These are phyloP conservation scores for Myripristis murdjan DNA, from an alignment of 2,797 vertebrate genomes.

Conservation along the genomic window DNA sequence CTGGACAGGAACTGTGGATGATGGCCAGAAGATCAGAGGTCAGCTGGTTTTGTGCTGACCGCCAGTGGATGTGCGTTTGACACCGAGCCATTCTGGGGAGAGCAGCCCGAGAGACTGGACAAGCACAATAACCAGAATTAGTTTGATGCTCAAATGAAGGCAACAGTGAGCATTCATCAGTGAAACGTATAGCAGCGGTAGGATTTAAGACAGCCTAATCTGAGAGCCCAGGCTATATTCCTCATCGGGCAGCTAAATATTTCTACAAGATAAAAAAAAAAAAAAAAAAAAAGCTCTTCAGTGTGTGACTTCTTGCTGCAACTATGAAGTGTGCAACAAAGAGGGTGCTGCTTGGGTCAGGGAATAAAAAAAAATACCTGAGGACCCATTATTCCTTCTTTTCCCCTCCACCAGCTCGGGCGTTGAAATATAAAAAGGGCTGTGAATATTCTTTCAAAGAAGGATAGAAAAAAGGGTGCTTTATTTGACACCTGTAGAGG, in stretches of 20 bases:
- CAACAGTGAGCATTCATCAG: slow-evolving; percentile 4
- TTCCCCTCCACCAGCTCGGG: slow-evolving; percentile 1
- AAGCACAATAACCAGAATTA: slow-evolving; percentile 12
- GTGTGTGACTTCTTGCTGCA: slow-evolving; percentile 42
- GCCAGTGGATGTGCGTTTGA: slow-evolving; percentile 44
- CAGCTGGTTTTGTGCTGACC: slow-evolving; percentile 77
- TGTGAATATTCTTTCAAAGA: slow-evolving; percentile 45
- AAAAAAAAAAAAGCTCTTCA: slow-evolving; percentile 62
- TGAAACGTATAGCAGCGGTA: slow-evolving; percentile 27
- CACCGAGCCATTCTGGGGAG: slow-evolving; percentile 41
- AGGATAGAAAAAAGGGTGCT: slow-evolving; percentile 40
- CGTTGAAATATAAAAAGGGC: slow-evolving; percentile 32
- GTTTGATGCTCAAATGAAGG: slow-evolving; percentile 11
- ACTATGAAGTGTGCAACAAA: slow-evolving; percentile 52
- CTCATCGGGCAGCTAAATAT: slow-evolving; percentile 55
- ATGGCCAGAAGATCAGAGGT: slow-evolving; percentile 61
- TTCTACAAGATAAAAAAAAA: slow-evolving; percentile 49
- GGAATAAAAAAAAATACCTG: slow-evolving; percentile 25
- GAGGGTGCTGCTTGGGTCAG: slow-evolving; percentile 20
- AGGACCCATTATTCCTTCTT: slow-evolving; percentile 26
- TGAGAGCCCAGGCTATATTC: slow-evolving; percentile 34
- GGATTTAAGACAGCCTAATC: slow-evolving; percentile 25
- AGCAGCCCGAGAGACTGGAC: slow-evolving; percentile 21
- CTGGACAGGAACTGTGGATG: slow-evolving; percentile 48
- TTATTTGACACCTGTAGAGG: slow-evolving; percentile 78